Conservation (phyloP, 1,140 invertebrate genomes). For the Drosophila triauraria region DNA sequence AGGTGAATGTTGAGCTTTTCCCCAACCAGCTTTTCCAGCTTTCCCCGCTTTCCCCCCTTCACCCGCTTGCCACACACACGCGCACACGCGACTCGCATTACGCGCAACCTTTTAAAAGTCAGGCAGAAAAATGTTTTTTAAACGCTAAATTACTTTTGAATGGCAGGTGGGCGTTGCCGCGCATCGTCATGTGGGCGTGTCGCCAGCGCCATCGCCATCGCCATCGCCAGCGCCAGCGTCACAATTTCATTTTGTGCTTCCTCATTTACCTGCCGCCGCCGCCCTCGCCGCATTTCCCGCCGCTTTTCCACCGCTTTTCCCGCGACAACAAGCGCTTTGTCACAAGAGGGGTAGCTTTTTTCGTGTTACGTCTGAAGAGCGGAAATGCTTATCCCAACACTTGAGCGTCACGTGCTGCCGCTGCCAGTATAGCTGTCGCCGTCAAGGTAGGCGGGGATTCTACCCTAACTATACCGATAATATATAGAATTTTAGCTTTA, state of each 20-base stretch:
- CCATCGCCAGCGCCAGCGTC: slow-evolving; percentile 50
- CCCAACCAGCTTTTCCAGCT: neutral
- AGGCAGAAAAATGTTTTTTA: slow-evolving; percentile 82
- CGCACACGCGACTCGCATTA: slow-evolving; percentile 60
- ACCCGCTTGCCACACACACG: slow-evolving; percentile 2
- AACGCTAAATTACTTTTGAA: slow-evolving; percentile 83
- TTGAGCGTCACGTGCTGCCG: slow-evolving; percentile 75
- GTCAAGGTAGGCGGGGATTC: neutral
- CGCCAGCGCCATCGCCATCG: slow-evolving; percentile 57
- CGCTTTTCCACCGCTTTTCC: slow-evolving; percentile 22
- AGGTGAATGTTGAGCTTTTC: slow-evolving; percentile 64
- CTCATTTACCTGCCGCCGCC: slow-evolving; percentile 40
- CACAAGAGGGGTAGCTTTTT: slow-evolving; percentile 56
- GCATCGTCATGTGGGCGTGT: slow-evolving; percentile 54
- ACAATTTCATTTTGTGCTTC: slow-evolving; percentile 79
- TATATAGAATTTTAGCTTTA: neutral
- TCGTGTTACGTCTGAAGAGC: slow-evolving; percentile 78
- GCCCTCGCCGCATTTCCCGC: neutral
- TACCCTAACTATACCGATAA: slow-evolving; percentile 16
- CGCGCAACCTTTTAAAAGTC: slow-evolving; percentile 79
- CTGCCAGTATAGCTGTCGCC: neutral
- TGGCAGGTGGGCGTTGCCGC: slow-evolving; percentile 58
- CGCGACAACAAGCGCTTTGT: slow-evolving; percentile 22
- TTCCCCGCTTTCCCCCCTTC: neutral
- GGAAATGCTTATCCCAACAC: slow-evolving; percentile 82